phyloP scores from a whole-genome alignment of 2,113 vertebrate genomes.

The Tylochromis polylepis region DNA sequence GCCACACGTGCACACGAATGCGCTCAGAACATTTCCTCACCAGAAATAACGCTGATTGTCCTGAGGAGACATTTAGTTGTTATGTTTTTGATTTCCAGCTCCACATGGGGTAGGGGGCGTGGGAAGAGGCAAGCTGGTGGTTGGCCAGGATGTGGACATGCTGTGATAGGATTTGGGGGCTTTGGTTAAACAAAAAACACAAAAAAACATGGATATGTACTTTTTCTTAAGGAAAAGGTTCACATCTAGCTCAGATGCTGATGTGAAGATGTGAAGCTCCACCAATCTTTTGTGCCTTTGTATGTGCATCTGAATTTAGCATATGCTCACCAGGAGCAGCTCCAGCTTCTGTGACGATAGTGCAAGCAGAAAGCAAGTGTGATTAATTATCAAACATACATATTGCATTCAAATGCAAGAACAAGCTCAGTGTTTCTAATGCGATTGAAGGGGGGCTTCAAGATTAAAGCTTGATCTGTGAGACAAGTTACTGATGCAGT shows the following conservation, averaged over 20 bases:
- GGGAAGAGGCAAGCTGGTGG: constrained; percentile 12
- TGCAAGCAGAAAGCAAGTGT: constrained; percentile 14
- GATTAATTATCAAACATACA: constrained; percentile 7
- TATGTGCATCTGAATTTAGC: not conserved
- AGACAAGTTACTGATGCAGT: constrained; percentile 46
- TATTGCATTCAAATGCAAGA: not conserved
- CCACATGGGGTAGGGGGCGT: not conserved
- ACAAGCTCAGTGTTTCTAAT: constrained; percentile 20
- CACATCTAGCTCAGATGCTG: not conserved
- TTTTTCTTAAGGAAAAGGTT: not conserved
- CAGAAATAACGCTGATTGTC: constrained; percentile 41
- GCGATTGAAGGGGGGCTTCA: constrained; percentile 1
- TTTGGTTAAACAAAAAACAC: not conserved
- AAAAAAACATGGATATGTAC: not conserved
- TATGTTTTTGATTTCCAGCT: constrained; percentile 21
- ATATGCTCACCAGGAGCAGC: not conserved
- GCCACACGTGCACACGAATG: constrained; percentile 2
- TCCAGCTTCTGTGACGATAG: not conserved
- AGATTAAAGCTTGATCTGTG: constrained; percentile 40
- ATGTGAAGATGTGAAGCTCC: not conserved
- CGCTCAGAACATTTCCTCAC: constrained; percentile 21
- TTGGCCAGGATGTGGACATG: constrained; percentile 6
- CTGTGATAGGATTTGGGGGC: constrained; percentile 49
- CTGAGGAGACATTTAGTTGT: constrained; percentile 29
- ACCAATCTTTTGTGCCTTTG: not conserved